These are phyloP conservation scores for Drosophila nigricruria DNA, from an alignment of 2,888 invertebrate genomes.

Conservation along the genomic window DNA sequence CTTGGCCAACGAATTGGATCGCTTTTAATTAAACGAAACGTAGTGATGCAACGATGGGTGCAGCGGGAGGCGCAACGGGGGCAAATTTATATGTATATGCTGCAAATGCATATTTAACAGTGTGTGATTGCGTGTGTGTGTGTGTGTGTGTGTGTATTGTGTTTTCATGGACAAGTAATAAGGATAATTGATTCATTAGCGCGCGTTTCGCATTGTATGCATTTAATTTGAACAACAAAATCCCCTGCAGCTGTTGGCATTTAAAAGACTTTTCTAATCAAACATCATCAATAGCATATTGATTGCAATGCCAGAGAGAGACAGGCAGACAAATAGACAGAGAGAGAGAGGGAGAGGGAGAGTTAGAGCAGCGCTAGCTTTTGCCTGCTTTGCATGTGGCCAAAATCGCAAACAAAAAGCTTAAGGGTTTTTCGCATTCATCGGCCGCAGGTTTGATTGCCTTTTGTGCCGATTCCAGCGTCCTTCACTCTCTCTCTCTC, in stretches of 20 bases:
- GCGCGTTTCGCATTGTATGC: slow-evolving; percentile 59
- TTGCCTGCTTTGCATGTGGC: slow-evolving; percentile 18
- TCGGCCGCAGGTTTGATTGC: slow-evolving; percentile 74
- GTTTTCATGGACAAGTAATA: slow-evolving; percentile 53
- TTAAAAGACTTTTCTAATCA: slow-evolving; percentile 54
- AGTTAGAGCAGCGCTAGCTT: not conserved
- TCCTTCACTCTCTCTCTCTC: not conserved
- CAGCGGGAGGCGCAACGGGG: not conserved
- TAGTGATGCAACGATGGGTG: slow-evolving; percentile 1
- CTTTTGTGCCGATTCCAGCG: slow-evolving; percentile 45
- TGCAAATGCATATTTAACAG: slow-evolving; percentile 46
- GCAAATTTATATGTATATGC: slow-evolving; percentile 12
- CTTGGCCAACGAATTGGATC: slow-evolving; percentile 42
- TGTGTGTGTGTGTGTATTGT: slow-evolving; percentile 26
- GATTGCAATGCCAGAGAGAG: slow-evolving; percentile 40
- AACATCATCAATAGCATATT: slow-evolving; percentile 61
- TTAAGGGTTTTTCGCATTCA: slow-evolving; percentile 34
- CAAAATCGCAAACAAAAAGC: slow-evolving; percentile 37
- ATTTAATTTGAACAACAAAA: slow-evolving; percentile 65
- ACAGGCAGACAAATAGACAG: not conserved
- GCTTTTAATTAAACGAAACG: slow-evolving; percentile 69
- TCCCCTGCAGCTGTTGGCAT: slow-evolving; percentile 24
- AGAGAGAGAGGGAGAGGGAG: not conserved
- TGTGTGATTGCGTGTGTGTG: slow-evolving; percentile 27
- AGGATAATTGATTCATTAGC: slow-evolving; percentile 78